Percentiles rank a stretch among this genome's conserved stretches.
Evolutionary conservation across 2,888 invertebrate genomes (phyloP).

Genomic region (Epirrhoe alternata): DNA sequence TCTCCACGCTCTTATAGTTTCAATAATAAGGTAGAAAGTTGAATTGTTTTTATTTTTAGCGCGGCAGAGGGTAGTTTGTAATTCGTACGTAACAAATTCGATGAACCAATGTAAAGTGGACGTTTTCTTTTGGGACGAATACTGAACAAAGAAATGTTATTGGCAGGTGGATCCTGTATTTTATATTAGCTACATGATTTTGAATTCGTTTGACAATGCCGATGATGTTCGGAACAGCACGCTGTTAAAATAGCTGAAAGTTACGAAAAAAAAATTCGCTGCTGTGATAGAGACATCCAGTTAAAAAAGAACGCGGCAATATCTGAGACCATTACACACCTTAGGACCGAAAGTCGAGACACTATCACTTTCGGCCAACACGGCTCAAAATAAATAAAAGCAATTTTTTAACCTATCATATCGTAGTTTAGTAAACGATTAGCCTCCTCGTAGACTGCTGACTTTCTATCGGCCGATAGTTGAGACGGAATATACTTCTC

Average conservation of each 20-base stretch:
- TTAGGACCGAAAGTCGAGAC: no score
- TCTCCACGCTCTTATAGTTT: slow-evolving; percentile 20
- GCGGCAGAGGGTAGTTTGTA: slow-evolving; percentile 43
- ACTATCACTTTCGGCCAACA: no score
- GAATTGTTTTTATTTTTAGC: slow-evolving; percentile 4
- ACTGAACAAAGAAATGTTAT: slow-evolving; percentile 71
- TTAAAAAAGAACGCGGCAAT: background rate
- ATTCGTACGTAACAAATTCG: slow-evolving; percentile 63
- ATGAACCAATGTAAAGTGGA: slow-evolving; percentile 73
- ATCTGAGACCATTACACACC: no score
- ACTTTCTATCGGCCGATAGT: no score
- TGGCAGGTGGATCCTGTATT: slow-evolving; percentile 80
- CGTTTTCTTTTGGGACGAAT: slow-evolving; percentile 64
- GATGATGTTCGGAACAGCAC: slow-evolving; percentile 38
- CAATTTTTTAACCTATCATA: no score
- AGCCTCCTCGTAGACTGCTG: no score
- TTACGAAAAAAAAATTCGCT: background rate
- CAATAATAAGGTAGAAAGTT: slow-evolving; percentile 29
- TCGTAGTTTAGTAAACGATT: no score
- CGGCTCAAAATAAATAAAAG: no score
- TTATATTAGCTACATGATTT: slow-evolving; percentile 66
- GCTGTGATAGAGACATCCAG: background rate
- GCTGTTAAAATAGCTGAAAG: background rate
- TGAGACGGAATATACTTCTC: no score
- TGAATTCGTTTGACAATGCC: slow-evolving; percentile 58